Evolutionary conservation across 2,113 vertebrate species (phyloP).

Genomic region (Etheostoma cragini): DNA sequence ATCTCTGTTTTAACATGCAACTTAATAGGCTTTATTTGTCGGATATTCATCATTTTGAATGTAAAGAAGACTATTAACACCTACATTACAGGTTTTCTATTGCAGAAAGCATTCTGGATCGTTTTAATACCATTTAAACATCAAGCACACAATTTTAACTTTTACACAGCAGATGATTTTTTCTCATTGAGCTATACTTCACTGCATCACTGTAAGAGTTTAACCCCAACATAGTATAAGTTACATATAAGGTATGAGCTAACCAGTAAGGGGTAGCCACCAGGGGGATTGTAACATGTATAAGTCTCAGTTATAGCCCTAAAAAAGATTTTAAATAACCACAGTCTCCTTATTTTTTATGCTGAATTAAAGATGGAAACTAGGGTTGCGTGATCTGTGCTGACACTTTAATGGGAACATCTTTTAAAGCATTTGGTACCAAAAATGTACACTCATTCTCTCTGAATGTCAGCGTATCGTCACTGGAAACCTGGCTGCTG

Average conservation of each 20-base stretch:
- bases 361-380: conserved; percentile 3
- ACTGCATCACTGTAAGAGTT: neutral
- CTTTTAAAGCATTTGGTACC: neutral
- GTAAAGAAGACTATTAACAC: neutral
- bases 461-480: conserved; percentile 7
- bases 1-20: conserved; percentile 6
- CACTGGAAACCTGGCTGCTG: neutral
- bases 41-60: conserved; percentile 10
- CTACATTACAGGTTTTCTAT: neutral
- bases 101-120: neutral
- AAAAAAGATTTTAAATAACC: neutral
- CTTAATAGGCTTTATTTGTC: conserved; percentile 10
- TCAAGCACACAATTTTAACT: neutral
- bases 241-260: neutral
- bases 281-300: neutral
- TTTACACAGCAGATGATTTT: neutral
- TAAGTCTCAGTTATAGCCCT: neutral
- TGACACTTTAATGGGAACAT: conserved; percentile 28
- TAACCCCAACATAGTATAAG: neutral
- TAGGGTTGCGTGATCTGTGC: neutral
- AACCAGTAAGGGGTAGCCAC: neutral
- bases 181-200: neutral
- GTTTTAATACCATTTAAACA: neutral
- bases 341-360: neutral
- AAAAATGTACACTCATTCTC: conserved; percentile 7